A percentile compares a stretch with the other conserved stretches of the same genome.
These are phyloP conservation scores for Candoia aspera DNA, from an alignment of 2,113 vertebrate species.

Conservation along the genomic window DNA sequence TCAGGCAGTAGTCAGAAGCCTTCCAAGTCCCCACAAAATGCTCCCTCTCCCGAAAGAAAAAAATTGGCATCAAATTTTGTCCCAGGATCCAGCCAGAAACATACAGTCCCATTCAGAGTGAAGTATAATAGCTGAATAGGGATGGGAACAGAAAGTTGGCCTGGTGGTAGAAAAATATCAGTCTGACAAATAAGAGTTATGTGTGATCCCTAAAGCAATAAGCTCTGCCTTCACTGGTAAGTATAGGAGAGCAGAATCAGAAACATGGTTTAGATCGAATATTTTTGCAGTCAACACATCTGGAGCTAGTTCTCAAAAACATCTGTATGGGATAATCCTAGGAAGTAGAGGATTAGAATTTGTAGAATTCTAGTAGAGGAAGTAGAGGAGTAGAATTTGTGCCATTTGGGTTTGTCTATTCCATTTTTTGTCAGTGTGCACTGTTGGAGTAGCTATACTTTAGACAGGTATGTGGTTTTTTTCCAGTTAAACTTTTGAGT, in stretches of 20 bases:
- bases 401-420: not conserved
- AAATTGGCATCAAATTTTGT: not conserved
- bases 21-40: constrained; percentile 9
- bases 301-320: not conserved
- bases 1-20: not conserved
- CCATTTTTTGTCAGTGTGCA: not conserved
- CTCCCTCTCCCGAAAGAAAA: not conserved
- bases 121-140: not conserved
- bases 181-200: not conserved
- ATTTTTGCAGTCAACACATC: not conserved
- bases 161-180: not conserved
- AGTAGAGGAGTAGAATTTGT: no score
- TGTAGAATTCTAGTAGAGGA: no score
- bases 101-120: not conserved
- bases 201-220: not conserved
- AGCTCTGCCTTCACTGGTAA: not conserved
- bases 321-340: not conserved
- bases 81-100: constrained; percentile 1
- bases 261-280: not conserved
- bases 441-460: not conserved
- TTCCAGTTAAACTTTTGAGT: not conserved
- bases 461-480: not conserved
- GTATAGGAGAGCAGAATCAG: not conserved
- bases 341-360: no score
- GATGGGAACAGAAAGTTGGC: not conserved